A percentile compares a stretch with the other conserved stretches of the same genome.
These are phyloP conservation scores for Falco rusticolus DNA, from an alignment of 2,797 vertebrate genomes.

Conservation along the genomic window DNA sequence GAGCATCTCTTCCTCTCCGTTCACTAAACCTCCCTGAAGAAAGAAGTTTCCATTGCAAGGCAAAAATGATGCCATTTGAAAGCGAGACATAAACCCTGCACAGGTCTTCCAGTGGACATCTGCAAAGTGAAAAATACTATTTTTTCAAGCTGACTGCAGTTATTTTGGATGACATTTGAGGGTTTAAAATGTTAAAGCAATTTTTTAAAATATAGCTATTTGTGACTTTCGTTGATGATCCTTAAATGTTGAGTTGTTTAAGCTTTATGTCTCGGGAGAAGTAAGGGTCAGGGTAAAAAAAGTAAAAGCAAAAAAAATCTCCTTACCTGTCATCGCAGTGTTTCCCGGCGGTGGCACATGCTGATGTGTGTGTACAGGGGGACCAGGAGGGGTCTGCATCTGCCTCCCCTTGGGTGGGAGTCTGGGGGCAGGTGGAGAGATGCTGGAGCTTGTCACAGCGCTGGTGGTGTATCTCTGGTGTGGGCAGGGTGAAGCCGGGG, in stretches of 20 bases:
- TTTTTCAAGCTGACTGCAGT: not conserved
- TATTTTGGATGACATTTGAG: constrained; percentile 36
- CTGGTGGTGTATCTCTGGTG: fast-evolving
- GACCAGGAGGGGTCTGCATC: not conserved
- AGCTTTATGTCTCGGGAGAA: not conserved
- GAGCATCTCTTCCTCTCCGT: not conserved
- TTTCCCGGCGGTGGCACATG: not conserved
- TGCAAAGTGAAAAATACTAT: constrained; percentile 5
- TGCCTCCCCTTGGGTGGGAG: not conserved
- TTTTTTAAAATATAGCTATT: constrained; percentile 38
- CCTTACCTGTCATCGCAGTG: not conserved
- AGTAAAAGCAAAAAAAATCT: fast-evolving
- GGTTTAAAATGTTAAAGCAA: constrained; percentile 56
- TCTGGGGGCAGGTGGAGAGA: not conserved
- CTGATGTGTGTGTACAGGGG: not conserved
- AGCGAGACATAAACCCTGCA: not conserved
- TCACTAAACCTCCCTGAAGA: not conserved
- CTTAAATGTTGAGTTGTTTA: constrained; percentile 22
- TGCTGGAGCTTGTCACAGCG: fast-evolving
- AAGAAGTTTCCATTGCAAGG: not conserved
- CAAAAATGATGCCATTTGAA: not conserved
- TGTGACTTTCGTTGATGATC: constrained; percentile 15
- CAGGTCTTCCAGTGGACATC: not conserved
- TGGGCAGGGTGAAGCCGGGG: fast-evolving
- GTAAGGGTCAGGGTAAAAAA: not conserved